Evolutionary conservation across 2,888 invertebrate species (phyloP).

Genomic region (Hydropsyche betteni): DNA sequence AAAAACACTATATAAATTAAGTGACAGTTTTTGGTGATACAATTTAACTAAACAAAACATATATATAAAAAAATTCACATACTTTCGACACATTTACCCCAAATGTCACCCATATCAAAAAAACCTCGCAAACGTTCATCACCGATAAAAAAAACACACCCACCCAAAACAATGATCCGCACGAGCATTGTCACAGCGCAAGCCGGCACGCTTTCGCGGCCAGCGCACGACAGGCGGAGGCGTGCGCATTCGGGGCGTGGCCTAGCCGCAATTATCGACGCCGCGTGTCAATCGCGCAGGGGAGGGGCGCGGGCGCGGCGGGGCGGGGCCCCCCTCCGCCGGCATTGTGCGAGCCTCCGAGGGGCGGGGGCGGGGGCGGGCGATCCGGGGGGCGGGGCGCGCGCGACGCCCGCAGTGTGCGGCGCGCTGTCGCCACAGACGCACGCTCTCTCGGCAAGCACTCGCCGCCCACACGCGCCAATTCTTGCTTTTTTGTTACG

Average conservation of each 20-base stretch:
- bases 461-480: not conserved
- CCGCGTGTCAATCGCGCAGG: conserved; percentile 26
- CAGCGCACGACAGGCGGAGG: conserved; percentile 46
- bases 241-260: conserved; percentile 49
- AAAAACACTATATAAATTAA: no score
- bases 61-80: no score
- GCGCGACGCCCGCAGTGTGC: conserved; percentile 30
- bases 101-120: no score
- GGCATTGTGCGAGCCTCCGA: not conserved
- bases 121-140: no score
- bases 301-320: conserved; percentile 1
- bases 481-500: no score
- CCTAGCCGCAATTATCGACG: conserved; percentile 32
- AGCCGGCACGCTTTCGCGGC: no score
- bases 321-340: conserved; percentile 11
- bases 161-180: no score
- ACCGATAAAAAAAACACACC: no score
- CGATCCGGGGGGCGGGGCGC: conserved; percentile 13
- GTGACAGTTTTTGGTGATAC: no score
- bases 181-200: no score
- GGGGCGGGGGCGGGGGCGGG: not conserved
- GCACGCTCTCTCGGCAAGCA: not conserved
- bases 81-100: no score
- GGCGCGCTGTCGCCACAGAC: conserved; percentile 16
- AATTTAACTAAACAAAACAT: no score